phyloP scores from a whole-genome alignment of 2,888 invertebrate genomes.

The Desoria tigrina region DNA sequence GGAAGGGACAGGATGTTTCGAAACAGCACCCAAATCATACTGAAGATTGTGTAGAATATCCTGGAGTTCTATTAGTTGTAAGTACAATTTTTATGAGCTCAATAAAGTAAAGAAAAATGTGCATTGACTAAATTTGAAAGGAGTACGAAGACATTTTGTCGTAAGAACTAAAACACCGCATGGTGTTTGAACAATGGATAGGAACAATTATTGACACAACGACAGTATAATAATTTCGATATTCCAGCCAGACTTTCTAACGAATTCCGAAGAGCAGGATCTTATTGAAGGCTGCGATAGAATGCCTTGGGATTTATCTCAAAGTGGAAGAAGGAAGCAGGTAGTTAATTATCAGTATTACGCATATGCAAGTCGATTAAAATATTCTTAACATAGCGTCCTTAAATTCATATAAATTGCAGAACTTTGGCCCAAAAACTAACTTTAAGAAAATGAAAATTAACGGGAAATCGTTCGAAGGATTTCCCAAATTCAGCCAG shows the following conservation, averaged over 20 bases:
- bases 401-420: no score
- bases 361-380: no score
- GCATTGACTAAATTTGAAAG: not conserved
- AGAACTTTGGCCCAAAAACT: constrained; percentile 96
- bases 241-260: constrained; percentile 70
- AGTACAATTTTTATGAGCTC: constrained; percentile 16
- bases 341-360: constrained; percentile 54
- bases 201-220: no score
- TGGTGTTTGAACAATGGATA: constrained; percentile 11
- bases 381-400: no score
- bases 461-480: constrained; percentile 73
- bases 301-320: constrained; percentile 85
- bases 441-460: constrained; percentile 94
- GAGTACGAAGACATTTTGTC: not conserved
- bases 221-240: constrained; percentile 16
- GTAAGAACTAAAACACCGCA: not conserved
- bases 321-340: constrained; percentile 94
- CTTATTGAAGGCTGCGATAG: constrained; percentile 72
- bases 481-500: constrained; percentile 80
- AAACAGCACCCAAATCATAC: constrained; percentile 69
- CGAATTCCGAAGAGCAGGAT: constrained; percentile 66
- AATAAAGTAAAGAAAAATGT: not conserved
- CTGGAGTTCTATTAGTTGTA: constrained; percentile 68
- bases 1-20: constrained; percentile 70
- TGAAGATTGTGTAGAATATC: constrained; percentile 65